phyloP scores from a whole-genome alignment of 2,888 invertebrate species.

The Shargacucullia verbasci region DNA sequence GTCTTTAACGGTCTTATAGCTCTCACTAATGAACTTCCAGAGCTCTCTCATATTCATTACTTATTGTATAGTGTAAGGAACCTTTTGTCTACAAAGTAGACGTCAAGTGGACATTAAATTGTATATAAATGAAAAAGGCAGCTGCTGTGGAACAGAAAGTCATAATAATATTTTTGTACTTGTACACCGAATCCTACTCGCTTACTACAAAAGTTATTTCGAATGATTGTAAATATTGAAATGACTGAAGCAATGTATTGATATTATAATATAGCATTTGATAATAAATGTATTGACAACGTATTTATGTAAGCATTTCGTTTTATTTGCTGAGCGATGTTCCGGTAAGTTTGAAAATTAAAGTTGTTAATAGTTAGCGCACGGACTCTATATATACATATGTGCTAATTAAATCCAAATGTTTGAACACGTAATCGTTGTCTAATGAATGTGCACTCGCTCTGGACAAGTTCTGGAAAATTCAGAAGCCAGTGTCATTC shows the following conservation, averaged over 20 bases:
- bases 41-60: slow-evolving; percentile 61
- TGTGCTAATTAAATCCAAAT: slow-evolving; percentile 47
- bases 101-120: slow-evolving; percentile 31
- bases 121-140: slow-evolving; percentile 28
- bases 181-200: slow-evolving; percentile 41
- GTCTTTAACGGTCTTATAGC: slow-evolving; percentile 40
- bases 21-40: slow-evolving; percentile 51
- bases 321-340: slow-evolving; percentile 41
- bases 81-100: slow-evolving; percentile 52
- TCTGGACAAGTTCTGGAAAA: slow-evolving; percentile 1
- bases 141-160: slow-evolving; percentile 51
- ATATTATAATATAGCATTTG: slow-evolving; percentile 57
- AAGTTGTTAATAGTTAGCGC: slow-evolving; percentile 20
- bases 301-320: slow-evolving; percentile 48
- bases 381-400: slow-evolving; percentile 24
- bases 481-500: slow-evolving; percentile 15
- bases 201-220: slow-evolving; percentile 51
- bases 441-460: slow-evolving; percentile 34
- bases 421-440: slow-evolving; percentile 36
- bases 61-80: slow-evolving; percentile 45
- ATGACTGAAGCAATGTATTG: slow-evolving; percentile 61
- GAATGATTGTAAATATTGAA: slow-evolving; percentile 57
- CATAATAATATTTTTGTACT: slow-evolving; percentile 54
- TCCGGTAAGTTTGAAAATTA: slow-evolving; percentile 24
- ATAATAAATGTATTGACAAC: slow-evolving; percentile 62